phyloP scores from a whole-genome alignment of 2,888 invertebrate genomes.

The Amblyjoppa fuscipennis region DNA sequence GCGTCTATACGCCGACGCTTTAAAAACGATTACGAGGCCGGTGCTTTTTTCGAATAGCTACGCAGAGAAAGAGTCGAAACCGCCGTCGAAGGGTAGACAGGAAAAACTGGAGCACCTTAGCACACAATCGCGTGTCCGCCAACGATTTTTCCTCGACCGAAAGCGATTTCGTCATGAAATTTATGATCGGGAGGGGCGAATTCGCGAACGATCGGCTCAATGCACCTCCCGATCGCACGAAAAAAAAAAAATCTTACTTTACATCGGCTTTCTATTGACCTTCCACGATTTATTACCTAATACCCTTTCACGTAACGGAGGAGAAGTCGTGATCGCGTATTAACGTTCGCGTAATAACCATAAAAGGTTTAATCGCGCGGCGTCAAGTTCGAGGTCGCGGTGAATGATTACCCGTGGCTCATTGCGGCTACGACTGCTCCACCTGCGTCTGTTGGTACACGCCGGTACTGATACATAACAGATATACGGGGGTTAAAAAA shows the following conservation, averaged over 20 bases:
- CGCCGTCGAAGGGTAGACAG: constrained; percentile 22
- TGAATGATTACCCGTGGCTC: constrained; percentile 41
- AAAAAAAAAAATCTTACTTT: constrained; percentile 13
- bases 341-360: constrained; percentile 61
- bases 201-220: background rate
- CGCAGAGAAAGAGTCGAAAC: constrained; percentile 16
- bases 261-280: constrained; percentile 49
- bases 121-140: constrained; percentile 24
- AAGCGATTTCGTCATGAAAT: constrained; percentile 31
- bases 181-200: background rate
- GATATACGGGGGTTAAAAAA: background rate
- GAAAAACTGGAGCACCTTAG: constrained; percentile 57
- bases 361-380: constrained; percentile 62
- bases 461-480: background rate
- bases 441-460: background rate
- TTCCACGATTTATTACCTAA: constrained; percentile 59
- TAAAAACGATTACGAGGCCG: constrained; percentile 26
- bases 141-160: constrained; percentile 26
- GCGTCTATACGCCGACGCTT: background rate
- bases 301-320: constrained; percentile 36
- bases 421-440: constrained; percentile 10
- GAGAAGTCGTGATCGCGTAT: constrained; percentile 51
- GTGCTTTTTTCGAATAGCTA: constrained; percentile 18
- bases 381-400: constrained; percentile 65
- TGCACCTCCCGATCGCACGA: background rate